These are phyloP conservation scores for Adelphocoris suturalis DNA, from an alignment of 2,888 invertebrate genomes.

Conservation along the genomic window DNA sequence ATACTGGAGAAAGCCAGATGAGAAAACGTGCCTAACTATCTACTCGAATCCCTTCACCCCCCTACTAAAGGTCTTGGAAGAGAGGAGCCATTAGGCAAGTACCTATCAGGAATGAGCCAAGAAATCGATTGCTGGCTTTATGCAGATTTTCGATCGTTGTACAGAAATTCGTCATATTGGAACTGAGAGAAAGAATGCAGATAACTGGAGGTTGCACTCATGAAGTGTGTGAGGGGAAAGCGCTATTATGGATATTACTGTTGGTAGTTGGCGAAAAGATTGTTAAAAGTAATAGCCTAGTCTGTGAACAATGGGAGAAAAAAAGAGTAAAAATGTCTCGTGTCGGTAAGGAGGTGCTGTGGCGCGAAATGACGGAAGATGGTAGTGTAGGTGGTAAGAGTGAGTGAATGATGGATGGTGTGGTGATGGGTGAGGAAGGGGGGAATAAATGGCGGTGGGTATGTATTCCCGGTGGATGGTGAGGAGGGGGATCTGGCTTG, in stretches of 20 bases:
- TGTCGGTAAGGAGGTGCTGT: constrained; percentile 41
- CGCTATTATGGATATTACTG: constrained; percentile 55
- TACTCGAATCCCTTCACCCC: too few species aligned
- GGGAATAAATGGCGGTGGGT: background rate
- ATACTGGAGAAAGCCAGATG: too few species aligned
- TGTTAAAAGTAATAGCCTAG: constrained; percentile 49
- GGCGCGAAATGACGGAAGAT: constrained; percentile 57
- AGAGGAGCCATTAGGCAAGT: too few species aligned
- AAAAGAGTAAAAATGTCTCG: background rate
- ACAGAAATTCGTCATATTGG: too few species aligned
- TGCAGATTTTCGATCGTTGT: too few species aligned
- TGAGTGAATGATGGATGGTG: background rate
- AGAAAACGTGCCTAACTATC: too few species aligned
- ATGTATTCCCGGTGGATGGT: background rate
- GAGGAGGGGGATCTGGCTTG: background rate
- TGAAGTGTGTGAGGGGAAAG: background rate
- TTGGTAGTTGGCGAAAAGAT: constrained; percentile 39
- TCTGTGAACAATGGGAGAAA: constrained; percentile 48
- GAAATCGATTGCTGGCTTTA: too few species aligned
- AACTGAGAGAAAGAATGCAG: constrained; percentile 46
- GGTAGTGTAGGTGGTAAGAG: background rate
- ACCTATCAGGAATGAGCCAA: too few species aligned
- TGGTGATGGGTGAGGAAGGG: background rate
- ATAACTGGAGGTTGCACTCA: too few species aligned
- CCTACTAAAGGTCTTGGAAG: too few species aligned